Evolutionary conservation across 1,140 invertebrate genomes (phyloP), one percentile per base, ranked within the genome.

Genomic region (Trypoxylus dichotomus): DNA sequence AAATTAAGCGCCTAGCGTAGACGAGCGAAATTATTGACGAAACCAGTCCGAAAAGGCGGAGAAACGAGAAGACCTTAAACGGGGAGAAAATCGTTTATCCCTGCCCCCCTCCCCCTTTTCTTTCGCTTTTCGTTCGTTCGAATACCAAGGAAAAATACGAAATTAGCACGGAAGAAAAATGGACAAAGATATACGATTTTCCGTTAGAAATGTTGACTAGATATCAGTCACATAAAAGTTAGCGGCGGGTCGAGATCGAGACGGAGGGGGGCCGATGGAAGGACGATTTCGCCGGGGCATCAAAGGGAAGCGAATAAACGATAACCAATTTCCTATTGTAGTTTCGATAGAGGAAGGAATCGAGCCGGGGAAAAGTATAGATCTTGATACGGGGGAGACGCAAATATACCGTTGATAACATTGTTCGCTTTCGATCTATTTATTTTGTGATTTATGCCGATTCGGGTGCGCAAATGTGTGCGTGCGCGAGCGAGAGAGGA

Each of bases 291-390:
- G 47, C 19, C 47, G 21, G 25, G 8, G 63, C 13, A 42, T 13
- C 27, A 11, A 29, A 41, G 37, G 72, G 72, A 74, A 74, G 72
- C 72, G 72, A 74, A 43, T 74, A 74, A 74, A 74, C 72, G 72
- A 74, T 74, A 74, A 74, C 72, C 72, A 74, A 74, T 74, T 74
- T 74, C 72, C 72, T 74, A 74, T 74, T 74, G 72, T 74, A 74
- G 72, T 74, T 74, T 74, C 72, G 72, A 42, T 29, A 29, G 60
- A 68, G 27, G 60, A 74, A 37, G 72, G 72, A 74, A 74, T 15
- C 24, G 6, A 74, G 29, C 29, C 15, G 72, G 21, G 11, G 72
- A 29, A 74, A 74, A 74, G 72, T 74, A 74, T 74, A 74, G 72
- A 74, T 74, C 72, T 74, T 74, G 72, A 74, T 74, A 29, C 29